Evolutionary conservation across 2,888 invertebrate species (phyloP).

Genomic region (Drosophila testacea): DNA sequence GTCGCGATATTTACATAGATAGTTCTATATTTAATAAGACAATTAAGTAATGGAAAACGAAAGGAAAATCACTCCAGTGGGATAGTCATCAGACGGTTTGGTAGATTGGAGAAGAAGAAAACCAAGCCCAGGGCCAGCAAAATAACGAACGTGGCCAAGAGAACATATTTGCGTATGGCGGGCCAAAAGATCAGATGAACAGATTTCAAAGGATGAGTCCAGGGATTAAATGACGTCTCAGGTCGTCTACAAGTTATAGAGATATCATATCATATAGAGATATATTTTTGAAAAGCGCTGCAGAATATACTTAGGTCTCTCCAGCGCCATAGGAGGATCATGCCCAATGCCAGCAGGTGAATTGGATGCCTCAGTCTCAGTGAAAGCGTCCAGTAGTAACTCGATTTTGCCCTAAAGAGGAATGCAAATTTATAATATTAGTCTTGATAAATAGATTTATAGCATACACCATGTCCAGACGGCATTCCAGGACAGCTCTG

Average conservation of each 20-base stretch:
- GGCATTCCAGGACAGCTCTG: constrained; percentile 25
- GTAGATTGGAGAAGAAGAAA: constrained; percentile 46
- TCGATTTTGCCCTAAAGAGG: constrained; percentile 89
- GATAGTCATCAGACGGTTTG: constrained; percentile 48
- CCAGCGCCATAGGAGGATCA: constrained; percentile 87
- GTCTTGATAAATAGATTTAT: background rate
- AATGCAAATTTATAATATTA: background rate
- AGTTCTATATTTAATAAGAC: constrained; percentile 4
- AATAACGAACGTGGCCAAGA: constrained; percentile 19
- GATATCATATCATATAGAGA: background rate
- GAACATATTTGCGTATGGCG: constrained; percentile 62
- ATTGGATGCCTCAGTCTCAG: constrained; percentile 87
- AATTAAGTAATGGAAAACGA: constrained; percentile 12
- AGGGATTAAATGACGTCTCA: constrained; percentile 87
- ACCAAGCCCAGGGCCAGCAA: constrained; percentile 37
- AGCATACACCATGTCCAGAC: constrained; percentile 22
- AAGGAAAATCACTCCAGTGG: constrained; percentile 49
- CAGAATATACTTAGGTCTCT: constrained; percentile 87
- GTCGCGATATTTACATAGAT: background rate
- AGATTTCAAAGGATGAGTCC: constrained; percentile 61
- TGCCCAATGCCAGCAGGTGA: constrained; percentile 89
- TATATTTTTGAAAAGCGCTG: no score
- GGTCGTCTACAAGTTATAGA: constrained; percentile 86
- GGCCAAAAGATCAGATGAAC: constrained; percentile 65
- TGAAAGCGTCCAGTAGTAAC: constrained; percentile 88